A percentile compares a stretch with the other conserved stretches of the same genome.
These are phyloP conservation scores for Macrosiphum euphorbiae DNA, from an alignment of 2,888 invertebrate genomes.

Conservation along the genomic window DNA sequence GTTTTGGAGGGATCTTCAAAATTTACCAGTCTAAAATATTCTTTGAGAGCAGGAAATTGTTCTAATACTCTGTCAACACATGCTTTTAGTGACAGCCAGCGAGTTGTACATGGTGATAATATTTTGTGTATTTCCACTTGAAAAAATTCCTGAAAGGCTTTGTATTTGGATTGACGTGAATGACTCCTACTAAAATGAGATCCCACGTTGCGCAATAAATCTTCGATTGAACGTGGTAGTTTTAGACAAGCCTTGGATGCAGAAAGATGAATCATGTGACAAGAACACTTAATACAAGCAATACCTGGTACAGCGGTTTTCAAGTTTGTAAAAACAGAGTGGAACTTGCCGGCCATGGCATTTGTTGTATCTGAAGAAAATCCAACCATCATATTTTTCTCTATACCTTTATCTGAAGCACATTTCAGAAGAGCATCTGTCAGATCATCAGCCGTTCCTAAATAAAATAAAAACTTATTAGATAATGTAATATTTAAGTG, in stretches of 20 bases:
- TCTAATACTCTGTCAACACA: conserved; percentile 51
- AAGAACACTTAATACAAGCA: conserved; percentile 67
- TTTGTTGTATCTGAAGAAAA: conserved; percentile 46
- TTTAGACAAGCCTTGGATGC: conserved; percentile 34
- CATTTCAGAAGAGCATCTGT: conserved; percentile 25
- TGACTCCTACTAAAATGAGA: conserved; percentile 48
- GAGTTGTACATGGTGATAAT: conserved; percentile 34
- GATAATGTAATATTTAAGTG: conserved; percentile 2
- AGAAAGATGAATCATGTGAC: conserved; percentile 68
- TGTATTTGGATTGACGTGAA: not conserved
- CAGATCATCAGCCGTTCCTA: conserved; percentile 15
- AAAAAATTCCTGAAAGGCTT: conserved; percentile 23
- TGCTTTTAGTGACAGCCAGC: conserved; percentile 51
- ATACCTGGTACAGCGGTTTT: conserved; percentile 18
- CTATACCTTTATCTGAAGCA: conserved; percentile 17
- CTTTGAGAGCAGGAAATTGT: conserved; percentile 66
- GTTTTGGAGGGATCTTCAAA: conserved; percentile 55
- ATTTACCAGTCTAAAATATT: conserved; percentile 30
- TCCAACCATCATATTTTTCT: conserved; percentile 18
- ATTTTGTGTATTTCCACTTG: conserved; percentile 60
- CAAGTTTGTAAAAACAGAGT: too few relatives aligned
- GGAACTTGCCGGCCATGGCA: conserved; percentile 33
- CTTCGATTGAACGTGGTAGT: conserved; percentile 37
- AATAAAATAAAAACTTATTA: conserved; percentile 26
- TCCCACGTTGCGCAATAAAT: conserved; percentile 35